Evolutionary conservation across 2,113 vertebrate species (phyloP), one percentile per base, ranked within the genome.

Genomic region (Onychorhynchus coronatus): DNA sequence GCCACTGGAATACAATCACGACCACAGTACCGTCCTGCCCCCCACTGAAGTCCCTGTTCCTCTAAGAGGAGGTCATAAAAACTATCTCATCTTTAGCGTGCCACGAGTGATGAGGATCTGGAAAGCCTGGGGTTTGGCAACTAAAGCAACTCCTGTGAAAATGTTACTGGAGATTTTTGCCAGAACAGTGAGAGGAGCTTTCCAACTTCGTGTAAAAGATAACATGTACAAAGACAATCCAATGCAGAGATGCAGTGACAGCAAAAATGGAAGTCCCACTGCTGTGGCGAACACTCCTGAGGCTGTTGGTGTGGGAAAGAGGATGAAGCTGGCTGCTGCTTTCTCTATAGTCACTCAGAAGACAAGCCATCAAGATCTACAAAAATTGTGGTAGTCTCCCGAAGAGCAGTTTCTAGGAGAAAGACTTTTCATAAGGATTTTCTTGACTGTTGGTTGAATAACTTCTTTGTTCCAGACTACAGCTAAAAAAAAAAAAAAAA

Each of bases 381-480:
- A 55, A 41, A 88, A 93, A 72, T 81, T 55, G 24, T 5, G 1
- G 27, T 14, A 53, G 56, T 33, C 30, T 73, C 58, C 82, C 2
- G 21, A 44, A 53, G 8, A 73, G 22, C 31, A 13, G 70, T 55
- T 94, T 63, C 33, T 39, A 76, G 62, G 25, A 85, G 13, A 67
- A 89, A 25, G 28, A 76, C 66, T 90, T 91, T 90, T 72, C 81
- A 70, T 37, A 14, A 61, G 9, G 35, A 46, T 95, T 55, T 76
- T 82, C 44, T 41, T 84, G 46, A 42, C 28, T 80, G 41, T 20
- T 81, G 42, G 18, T 55, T 77, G 56, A 86, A 25, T 74, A 67
- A 59, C 21, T 71, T 77, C 91, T 91, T 96, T 95, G 93, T 96
- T 95, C 30, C 65, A 68, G 47, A 35, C 11, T 46, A 66, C 5